Evolutionary conservation across 2,113 vertebrate species (phyloP).

Genomic region (Puffinus mauretanicus): DNA sequence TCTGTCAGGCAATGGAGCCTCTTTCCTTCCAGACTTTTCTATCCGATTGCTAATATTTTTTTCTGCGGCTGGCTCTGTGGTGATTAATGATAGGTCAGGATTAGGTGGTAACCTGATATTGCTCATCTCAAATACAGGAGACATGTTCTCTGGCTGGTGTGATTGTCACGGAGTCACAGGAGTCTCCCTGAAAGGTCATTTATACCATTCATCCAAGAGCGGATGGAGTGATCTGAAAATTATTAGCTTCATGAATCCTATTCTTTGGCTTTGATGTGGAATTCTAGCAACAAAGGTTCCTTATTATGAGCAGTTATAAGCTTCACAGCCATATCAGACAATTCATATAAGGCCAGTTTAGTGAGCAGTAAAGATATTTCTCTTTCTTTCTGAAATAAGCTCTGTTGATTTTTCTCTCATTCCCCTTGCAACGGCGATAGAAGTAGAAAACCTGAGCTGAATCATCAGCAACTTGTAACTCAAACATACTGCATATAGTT

Average conservation of each 20-base stretch:
- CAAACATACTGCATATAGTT: neutral
- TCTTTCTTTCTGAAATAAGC: neutral
- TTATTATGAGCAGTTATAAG: neutral
- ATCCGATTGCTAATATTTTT: neutral
- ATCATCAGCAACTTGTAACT: neutral
- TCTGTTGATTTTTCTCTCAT: neutral
- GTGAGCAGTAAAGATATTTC: neutral
- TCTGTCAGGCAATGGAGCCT: conserved; percentile 1
- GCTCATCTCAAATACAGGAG: neutral
- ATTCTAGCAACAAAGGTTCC: neutral
- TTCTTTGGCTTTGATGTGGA: neutral
- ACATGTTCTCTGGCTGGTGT: neutral
- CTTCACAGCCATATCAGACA: neutral
- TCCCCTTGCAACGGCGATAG: neutral
- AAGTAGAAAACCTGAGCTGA: neutral
- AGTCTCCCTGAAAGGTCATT: conserved; percentile 3
- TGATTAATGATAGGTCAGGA: conserved; percentile 47
- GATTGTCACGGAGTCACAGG: neutral
- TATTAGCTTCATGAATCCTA: neutral
- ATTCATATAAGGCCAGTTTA: neutral
- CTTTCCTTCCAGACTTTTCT: conserved; percentile 15
- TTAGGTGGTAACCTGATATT: neutral
- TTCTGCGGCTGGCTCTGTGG: neutral
- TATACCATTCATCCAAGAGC: neutral
- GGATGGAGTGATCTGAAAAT: neutral